Percentiles rank a stretch among this genome's conserved stretches.
These are phyloP conservation scores for Cantharis lateralis DNA, from an alignment of 2,888 invertebrate genomes.

Conservation along the genomic window DNA sequence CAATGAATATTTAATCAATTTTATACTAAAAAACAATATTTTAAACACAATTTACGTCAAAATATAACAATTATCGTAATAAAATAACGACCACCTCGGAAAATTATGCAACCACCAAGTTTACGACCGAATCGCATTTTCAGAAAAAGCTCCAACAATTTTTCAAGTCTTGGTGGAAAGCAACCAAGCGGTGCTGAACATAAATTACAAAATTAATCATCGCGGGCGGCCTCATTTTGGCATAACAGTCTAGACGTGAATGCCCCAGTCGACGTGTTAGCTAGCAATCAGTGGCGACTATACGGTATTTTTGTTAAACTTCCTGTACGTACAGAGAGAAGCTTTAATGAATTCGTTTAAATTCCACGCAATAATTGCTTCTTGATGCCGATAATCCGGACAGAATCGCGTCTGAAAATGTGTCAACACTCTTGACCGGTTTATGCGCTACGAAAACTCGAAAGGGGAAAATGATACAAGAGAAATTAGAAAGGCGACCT, in stretches of 20 bases:
- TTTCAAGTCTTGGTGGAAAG: constrained; percentile 11
- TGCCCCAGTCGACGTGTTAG: constrained; percentile 19
- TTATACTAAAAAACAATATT: not conserved
- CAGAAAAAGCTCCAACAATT: constrained; percentile 3
- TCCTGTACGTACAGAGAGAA: not conserved
- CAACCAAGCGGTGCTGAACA: constrained; percentile 27
- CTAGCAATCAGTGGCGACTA: constrained; percentile 18
- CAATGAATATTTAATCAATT: constrained; percentile 11
- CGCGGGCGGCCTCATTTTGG: constrained; percentile 30
- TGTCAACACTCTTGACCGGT: not conserved
- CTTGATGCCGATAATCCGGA: not conserved
- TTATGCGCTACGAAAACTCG: not conserved
- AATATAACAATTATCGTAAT: not conserved
- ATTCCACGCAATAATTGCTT: not conserved
- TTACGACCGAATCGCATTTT: not conserved
- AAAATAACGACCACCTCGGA: not conserved
- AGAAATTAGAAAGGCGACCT: not conserved
- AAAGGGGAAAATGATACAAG: not conserved
- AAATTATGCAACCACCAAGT: not conserved
- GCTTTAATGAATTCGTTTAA: not conserved
- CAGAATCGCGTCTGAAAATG: not conserved
- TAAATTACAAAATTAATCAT: constrained; percentile 31
- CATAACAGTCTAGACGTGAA: constrained; percentile 29
- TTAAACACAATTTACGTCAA: not conserved
- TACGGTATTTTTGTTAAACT: constrained; percentile 24